These are phyloP conservation scores for Romanogobio albipinnatus DNA, from an alignment of 2,113 vertebrate species.

Conservation along the genomic window DNA sequence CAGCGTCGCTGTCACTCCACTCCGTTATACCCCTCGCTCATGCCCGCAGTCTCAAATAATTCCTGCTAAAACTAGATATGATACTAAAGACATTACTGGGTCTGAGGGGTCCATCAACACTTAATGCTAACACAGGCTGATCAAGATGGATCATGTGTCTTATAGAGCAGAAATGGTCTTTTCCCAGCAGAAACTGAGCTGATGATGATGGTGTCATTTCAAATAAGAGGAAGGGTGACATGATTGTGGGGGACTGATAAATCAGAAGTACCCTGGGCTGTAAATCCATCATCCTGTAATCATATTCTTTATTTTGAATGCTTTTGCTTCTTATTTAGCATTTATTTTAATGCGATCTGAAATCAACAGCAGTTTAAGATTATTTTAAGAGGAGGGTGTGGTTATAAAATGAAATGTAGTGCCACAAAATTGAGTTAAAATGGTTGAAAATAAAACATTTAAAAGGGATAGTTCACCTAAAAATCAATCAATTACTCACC, in stretches of 20 bases:
- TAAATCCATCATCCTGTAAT: neutral
- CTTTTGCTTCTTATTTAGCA: neutral
- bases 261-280: neutral
- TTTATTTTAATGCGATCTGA: neutral
- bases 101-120: constrained; percentile 56
- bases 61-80: constrained; percentile 53
- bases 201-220: constrained; percentile 26
- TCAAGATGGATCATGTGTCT: constrained; percentile 50
- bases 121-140: constrained; percentile 54
- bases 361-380: neutral
- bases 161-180: constrained; percentile 42
- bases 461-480: too few species aligned
- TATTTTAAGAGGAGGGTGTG: neutral
- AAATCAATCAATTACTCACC: too few species aligned
- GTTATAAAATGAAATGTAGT: neutral
- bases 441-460: neutral
- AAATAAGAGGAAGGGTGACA: constrained; percentile 23
- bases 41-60: constrained; percentile 40
- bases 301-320: neutral
- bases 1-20: neutral
- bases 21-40: neutral
- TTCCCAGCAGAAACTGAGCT: neutral
- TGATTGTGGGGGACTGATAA: constrained; percentile 14
- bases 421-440: neutral
- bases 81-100: constrained; percentile 60